These are phyloP conservation scores for Loris lydekkerianus DNA, from an alignment of 2,797 vertebrate species.

Conservation along the genomic window DNA sequence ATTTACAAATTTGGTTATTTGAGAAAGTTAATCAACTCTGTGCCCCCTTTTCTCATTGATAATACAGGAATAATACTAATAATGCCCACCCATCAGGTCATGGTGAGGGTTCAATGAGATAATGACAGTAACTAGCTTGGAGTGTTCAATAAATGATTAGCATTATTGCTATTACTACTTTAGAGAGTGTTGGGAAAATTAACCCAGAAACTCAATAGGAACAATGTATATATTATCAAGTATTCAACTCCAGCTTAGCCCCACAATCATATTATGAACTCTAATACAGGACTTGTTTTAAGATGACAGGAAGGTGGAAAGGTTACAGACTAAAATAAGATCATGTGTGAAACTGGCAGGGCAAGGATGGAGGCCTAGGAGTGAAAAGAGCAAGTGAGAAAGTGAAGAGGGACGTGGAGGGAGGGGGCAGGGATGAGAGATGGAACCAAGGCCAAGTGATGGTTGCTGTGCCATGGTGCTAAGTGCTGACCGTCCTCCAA, in stretches of 20 bases:
- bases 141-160: conserved; percentile 5
- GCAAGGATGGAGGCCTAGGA: background rate
- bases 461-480: background rate
- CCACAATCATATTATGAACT: background rate
- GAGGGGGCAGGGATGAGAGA: background rate
- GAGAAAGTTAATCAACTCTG: background rate
- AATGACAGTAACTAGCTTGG: conserved; percentile 19
- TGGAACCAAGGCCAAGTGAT: background rate
- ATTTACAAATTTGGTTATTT: background rate
- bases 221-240: background rate
- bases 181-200: background rate
- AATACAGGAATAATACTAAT: background rate
- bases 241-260: background rate
- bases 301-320: background rate
- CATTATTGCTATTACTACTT: background rate
- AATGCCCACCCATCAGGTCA: background rate
- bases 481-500: background rate
- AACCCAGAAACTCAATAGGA: background rate
- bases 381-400: background rate
- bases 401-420: background rate
- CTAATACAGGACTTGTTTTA: background rate
- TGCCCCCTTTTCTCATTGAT: background rate
- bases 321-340: background rate
- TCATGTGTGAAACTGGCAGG: background rate
- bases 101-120: conserved; percentile 38